phyloP scores from a whole-genome alignment of 2,797 vertebrate species.

The Anguilla megastoma region DNA sequence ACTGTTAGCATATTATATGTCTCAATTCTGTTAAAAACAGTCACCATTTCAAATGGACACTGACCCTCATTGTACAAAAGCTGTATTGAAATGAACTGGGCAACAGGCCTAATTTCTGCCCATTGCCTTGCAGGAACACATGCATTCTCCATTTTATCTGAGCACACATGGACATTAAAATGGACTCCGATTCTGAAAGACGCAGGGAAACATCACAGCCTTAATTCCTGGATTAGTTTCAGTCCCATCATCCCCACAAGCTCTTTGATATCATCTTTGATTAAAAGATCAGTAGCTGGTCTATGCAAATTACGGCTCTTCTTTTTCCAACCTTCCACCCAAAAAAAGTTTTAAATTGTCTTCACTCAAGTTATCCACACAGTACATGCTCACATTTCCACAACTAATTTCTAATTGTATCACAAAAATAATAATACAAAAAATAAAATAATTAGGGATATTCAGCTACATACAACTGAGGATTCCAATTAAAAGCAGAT shows the following conservation, averaged over 20 bases:
- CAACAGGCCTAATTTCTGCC: background rate
- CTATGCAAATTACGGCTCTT: background rate
- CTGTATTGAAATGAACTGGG: background rate
- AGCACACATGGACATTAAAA: background rate
- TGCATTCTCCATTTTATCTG: background rate
- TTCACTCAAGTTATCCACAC: slow-evolving; percentile 28
- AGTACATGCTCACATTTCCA: slow-evolving; percentile 16
- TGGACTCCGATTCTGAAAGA: background rate
- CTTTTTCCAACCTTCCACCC: background rate
- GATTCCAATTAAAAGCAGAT: slow-evolving; percentile 45
- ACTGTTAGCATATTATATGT: too few relatives aligned
- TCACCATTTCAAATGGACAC: background rate
- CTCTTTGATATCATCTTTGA: background rate
- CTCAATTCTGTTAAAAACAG: background rate
- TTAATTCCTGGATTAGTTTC: background rate
- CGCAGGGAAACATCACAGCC: background rate
- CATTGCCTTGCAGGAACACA: background rate
- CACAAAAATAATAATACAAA: slow-evolving; percentile 33
- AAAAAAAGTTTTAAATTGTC: background rate
- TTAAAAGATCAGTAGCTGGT: background rate
- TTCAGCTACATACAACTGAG: slow-evolving; percentile 20
- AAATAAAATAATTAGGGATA: slow-evolving; percentile 27
- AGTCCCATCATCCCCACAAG: background rate
- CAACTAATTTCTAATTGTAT: slow-evolving; percentile 30
- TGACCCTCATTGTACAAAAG: background rate